Base-by-base conservation (phyloP, 2,113 vertebrate species). In the Sceloporus undulatus region DNA sequence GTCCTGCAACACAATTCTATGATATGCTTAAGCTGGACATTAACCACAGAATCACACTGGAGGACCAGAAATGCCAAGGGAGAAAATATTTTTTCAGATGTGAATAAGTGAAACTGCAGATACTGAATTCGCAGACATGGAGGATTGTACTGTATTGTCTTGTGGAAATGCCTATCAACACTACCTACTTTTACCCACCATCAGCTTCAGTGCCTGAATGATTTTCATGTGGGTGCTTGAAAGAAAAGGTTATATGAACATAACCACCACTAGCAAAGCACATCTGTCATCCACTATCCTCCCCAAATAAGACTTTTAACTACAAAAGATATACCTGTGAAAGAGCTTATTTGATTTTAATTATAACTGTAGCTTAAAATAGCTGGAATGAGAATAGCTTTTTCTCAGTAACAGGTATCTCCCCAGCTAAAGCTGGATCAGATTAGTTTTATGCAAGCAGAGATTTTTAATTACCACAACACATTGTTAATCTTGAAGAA, bases 291-390 rank as follows among this genome's bases (percentile, higher is more conserved):
- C 21, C 62, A 42, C 62, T 21, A 13, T 6, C 40, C 40, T n/a
- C 21, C 5, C 62, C 34, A 68, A 82, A 68, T 82, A 48, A 42
- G 34, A 66, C 38, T 42, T 42, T 82, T 82, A 27, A 59, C 62
- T 29, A 42, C 13, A 27, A 21, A 82, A 82, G 38, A 82, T 68
- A 54, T 81, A 40, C 7, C 34, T 65, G 62, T 13, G 13, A 48
- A 42, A 68, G 9, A 19, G 65, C 34, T 79, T 52, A 48, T 10
- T 79, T 80, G 10, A 62, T 19, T 82, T 82, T 42, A 68, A 23
- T 73, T 84, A 52, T 27, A 79, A 75, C 76, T 86, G 27, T 21
- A 86, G 21, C 56, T 52, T 79, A 79, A 70, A 70, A 86, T n/a
- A 78, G 10, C 18, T 66, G 38, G 16, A 62, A 48, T 65, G 18